phyloP scores from a whole-genome alignment of 2,888 invertebrate genomes.

The Drosophila tanythrix region DNA sequence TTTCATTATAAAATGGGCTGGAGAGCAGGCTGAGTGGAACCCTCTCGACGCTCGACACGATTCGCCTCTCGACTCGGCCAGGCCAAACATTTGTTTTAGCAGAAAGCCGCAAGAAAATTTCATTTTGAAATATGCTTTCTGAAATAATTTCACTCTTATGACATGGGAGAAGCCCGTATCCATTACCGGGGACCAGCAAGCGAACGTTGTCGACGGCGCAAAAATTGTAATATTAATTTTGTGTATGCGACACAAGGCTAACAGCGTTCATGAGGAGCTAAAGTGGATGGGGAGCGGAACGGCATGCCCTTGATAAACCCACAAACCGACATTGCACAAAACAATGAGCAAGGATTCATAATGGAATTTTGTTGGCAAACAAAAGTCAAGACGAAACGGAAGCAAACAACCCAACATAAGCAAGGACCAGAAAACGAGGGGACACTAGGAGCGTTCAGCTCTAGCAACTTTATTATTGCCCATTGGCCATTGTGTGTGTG shows the following conservation, averaged over 20 bases:
- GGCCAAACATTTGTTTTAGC: conserved; percentile 77
- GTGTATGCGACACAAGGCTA: conserved; percentile 45
- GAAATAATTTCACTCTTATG: conserved; percentile 77
- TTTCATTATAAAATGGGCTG: conserved; percentile 72
- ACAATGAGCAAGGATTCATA: conserved; percentile 77
- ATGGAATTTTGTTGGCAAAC: conserved; percentile 71
- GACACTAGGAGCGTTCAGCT: conserved; percentile 6
- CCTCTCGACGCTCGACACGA: conserved; percentile 1
- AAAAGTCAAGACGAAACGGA: conserved; percentile 73
- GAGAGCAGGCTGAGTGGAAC: neutral
- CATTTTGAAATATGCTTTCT: conserved; percentile 78
- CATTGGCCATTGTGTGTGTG: conserved; percentile 29
- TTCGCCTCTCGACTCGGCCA: conserved; percentile 31
- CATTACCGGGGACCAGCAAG: conserved; percentile 31
- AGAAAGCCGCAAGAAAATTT: conserved; percentile 76
- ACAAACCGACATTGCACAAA: conserved; percentile 69
- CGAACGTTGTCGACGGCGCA: conserved; percentile 52
- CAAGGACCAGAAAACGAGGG: conserved; percentile 4
- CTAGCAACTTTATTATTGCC: conserved; percentile 71
- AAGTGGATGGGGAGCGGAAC: conserved; percentile 25
- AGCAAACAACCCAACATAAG: conserved; percentile 31
- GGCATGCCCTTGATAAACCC: conserved; percentile 58
- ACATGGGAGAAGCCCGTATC: conserved; percentile 29
- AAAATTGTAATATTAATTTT: conserved; percentile 80
- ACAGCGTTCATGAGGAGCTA: neutral